phyloP scores from a whole-genome alignment of 2,888 invertebrate genomes.

The Phalera bucephala region DNA sequence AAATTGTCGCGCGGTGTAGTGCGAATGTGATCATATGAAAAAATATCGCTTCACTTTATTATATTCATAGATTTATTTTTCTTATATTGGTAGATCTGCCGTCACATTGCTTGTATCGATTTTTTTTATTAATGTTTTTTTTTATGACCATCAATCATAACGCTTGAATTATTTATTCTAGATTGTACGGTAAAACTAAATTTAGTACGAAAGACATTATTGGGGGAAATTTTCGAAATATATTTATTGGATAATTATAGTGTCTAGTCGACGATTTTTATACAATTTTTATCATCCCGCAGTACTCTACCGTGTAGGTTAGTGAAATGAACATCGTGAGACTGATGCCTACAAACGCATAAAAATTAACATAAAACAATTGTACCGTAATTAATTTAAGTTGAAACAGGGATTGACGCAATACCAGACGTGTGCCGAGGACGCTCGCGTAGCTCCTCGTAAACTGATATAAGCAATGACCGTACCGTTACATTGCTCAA shows the following conservation, averaged over 20 bases:
- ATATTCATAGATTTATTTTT: constrained; percentile 66
- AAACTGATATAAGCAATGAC: neutral
- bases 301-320: constrained; percentile 41
- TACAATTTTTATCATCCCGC: constrained; percentile 44
- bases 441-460: neutral
- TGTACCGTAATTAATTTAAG: constrained; percentile 57
- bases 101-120: constrained; percentile 58
- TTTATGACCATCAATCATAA: constrained; percentile 51
- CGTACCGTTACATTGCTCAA: constrained; percentile 16
- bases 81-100: constrained; percentile 65
- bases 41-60: constrained; percentile 65
- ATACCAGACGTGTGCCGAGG: constrained; percentile 52
- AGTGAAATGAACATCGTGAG: constrained; percentile 48
- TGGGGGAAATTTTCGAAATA: constrained; percentile 43
- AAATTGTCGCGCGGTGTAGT: constrained; percentile 46
- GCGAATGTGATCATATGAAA: constrained; percentile 64
- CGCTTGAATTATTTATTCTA: constrained; percentile 73
- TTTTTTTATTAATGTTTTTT: constrained; percentile 57
- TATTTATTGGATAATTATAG: constrained; percentile 72
- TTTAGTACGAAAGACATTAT: constrained; percentile 39
- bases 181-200: constrained; percentile 51
- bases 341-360: constrained; percentile 53
- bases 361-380: constrained; percentile 21
- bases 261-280: constrained; percentile 69
- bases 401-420: constrained; percentile 65